Evolutionary conservation across 2,888 invertebrate genomes (phyloP).

Genomic region (Ellobium chinense): DNA sequence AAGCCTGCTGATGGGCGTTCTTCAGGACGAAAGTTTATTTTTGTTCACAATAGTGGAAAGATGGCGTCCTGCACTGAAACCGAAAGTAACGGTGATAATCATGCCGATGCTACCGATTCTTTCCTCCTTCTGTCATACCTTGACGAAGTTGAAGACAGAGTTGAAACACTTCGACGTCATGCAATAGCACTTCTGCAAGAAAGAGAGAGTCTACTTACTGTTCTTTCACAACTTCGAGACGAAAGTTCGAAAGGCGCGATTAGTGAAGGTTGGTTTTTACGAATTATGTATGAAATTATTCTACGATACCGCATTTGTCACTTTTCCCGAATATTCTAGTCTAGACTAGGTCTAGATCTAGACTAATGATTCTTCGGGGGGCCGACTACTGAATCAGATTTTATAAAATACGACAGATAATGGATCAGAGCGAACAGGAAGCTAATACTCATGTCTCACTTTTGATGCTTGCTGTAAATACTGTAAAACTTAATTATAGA

Average conservation of each 20-base stretch:
- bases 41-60: background rate
- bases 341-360: too few species aligned
- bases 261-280: conserved; percentile 35
- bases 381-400: too few species aligned
- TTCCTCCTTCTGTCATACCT: conserved; percentile 47
- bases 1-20: background rate
- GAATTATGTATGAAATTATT: background rate
- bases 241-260: conserved; percentile 41
- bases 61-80: background rate
- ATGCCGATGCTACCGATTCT: background rate
- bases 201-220: conserved; percentile 42
- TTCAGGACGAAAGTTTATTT: background rate
- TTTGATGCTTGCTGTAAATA: too few species aligned
- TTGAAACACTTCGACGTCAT: conserved; percentile 42
- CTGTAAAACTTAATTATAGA: too few species aligned
- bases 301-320: too few species aligned
- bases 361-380: too few species aligned
- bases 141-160: conserved; percentile 50
- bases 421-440: too few species aligned
- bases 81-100: background rate
- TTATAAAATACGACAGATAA: too few species aligned
- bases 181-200: conserved; percentile 44
- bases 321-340: too few species aligned
- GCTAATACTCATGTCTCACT: too few species aligned
- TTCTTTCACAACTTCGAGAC: conserved; percentile 48